Evolutionary conservation across 2,113 vertebrate species (phyloP), one percentile per base, ranked within the genome.

Genomic region (Xenopus tropicalis): DNA sequence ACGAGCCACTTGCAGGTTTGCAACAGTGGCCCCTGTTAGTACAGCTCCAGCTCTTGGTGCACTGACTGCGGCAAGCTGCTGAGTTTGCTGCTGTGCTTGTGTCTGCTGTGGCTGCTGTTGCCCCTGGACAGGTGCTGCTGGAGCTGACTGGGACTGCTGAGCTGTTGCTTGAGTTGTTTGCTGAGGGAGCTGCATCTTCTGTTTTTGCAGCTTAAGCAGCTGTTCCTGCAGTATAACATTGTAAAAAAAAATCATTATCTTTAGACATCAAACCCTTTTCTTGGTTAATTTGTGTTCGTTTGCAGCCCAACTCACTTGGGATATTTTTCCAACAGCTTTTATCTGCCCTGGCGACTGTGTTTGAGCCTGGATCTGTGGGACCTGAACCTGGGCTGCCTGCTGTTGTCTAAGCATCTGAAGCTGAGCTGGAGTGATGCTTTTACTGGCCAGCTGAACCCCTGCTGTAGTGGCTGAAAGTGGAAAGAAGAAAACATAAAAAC

Each of bases 331-430:
- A 0, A 90, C 91, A 10, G 89, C 78, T 87, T 97, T 95, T 71
- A 93, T 92, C 83, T 95, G 95, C 48, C 93, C 88, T 5, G 94
- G 91, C 24, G 89, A 81, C 21, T 92, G 93, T 23, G 82, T 77
- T 43, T 87, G 88, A 46, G 84, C 78, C 44, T 90, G 90, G 16
- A 89, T 86, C 44, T 88, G 90, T 17, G 87, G 87, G 37, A 89
- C 89, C 20, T 86, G 85, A 1, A 84, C 87, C 3, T 89, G 90
- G 61, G 88, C 88, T 64, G 91, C 84, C 62, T 91, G 93, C 74
- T 91, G 93, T 4, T 95, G 96, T 70, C 95, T 90, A 56, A 96
- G 87, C 46, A 98, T 82, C 86, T 97, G 96, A 70, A 98, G 88
- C 44, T 98, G 95, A 10, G 94, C 92, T 0, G 85, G 88, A 0